Conservation (phyloP, 1,140 invertebrate genomes). For the Heliconius congener region DNA sequence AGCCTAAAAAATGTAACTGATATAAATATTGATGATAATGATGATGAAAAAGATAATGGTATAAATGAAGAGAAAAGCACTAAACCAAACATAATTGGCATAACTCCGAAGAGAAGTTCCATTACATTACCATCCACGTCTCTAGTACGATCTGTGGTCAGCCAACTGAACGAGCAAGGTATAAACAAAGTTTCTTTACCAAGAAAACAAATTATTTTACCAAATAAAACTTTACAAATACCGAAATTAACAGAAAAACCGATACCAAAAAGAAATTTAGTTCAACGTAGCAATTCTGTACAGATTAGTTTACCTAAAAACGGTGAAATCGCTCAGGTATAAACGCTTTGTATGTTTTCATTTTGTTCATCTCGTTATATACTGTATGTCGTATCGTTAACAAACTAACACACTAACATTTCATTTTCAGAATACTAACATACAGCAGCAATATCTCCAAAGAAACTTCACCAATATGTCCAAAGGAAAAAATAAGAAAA, state of each 20-base stretch:
- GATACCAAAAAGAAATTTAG: slow-evolving; percentile 69
- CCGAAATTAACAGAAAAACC: slow-evolving; percentile 74
- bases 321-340: slow-evolving; percentile 72
- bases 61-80: slow-evolving; percentile 44
- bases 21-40: slow-evolving; percentile 32
- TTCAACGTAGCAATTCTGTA: slow-evolving; percentile 71
- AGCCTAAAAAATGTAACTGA: slow-evolving; percentile 34
- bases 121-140: slow-evolving; percentile 67
- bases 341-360: slow-evolving; percentile 63
- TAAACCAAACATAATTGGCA: slow-evolving; percentile 74
- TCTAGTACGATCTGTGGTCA: slow-evolving; percentile 69
- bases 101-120: slow-evolving; percentile 67
- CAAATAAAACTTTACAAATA: slow-evolving; percentile 75
- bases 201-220: slow-evolving; percentile 62
- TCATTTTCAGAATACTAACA: slow-evolving; percentile 81
- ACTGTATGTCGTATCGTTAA: slow-evolving; percentile 43
- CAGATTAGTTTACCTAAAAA: slow-evolving; percentile 60
- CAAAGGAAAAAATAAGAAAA: slow-evolving; percentile 81
- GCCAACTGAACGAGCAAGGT: slow-evolving; percentile 66
- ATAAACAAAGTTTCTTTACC: slow-evolving; percentile 59
- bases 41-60: slow-evolving; percentile 44
- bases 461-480: slow-evolving; percentile 75
- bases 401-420: slow-evolving; percentile 60
- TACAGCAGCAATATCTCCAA: slow-evolving; percentile 80
- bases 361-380: slow-evolving; percentile 49